Conservation (phyloP, 2,113 vertebrate species). For the Rhynchopsitta pachyrhyncha region DNA sequence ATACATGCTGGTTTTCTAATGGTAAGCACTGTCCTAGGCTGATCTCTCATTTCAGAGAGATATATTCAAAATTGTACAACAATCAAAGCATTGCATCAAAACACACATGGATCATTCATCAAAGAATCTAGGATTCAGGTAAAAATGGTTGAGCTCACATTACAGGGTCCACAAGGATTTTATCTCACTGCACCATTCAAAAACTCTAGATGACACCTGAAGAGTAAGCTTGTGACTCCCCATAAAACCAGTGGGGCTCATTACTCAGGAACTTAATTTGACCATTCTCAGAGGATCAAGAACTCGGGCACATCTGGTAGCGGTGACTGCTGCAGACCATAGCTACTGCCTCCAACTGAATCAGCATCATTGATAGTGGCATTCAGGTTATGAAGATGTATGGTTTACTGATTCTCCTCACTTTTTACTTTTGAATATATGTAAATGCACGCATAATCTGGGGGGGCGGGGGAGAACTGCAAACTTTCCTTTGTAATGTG, state of each 20-base stretch:
- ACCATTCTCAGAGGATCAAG: not conserved
- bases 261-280: not conserved
- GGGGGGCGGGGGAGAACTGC: rapidly evolving
- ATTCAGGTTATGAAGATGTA: not conserved
- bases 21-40: not conserved
- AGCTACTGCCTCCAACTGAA: not conserved
- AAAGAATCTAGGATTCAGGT: not conserved
- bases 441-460: not conserved
- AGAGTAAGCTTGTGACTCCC: not conserved
- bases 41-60: not conserved
- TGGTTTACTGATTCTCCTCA: not conserved
- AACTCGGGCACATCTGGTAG: not conserved
- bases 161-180: not conserved
- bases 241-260: not conserved
- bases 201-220: not conserved
- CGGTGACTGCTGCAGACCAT: not conserved
- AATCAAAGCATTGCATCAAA: not conserved
- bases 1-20: not conserved
- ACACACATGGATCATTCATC: not conserved
- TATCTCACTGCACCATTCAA: not conserved
- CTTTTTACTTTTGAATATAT: not conserved
- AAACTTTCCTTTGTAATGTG: not conserved
- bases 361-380: not conserved
- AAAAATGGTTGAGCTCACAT: not conserved
- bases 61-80: not conserved